These are phyloP conservation scores for Diglossa cyanea DNA, from an alignment of 2,797 vertebrate genomes.

Conservation along the genomic window DNA sequence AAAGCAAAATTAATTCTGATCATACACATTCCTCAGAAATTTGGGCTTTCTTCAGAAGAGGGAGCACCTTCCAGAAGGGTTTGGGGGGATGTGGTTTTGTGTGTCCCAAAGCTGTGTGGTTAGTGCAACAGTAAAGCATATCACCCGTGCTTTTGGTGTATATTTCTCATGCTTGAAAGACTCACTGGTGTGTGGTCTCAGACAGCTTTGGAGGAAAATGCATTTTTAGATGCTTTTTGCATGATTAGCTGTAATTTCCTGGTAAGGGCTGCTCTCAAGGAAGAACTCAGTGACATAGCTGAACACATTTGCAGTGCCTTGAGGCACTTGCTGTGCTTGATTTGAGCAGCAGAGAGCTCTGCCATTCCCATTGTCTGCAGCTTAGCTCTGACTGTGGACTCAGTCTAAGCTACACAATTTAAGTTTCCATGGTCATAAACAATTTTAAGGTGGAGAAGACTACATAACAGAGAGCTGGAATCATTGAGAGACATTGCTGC, in stretches of 20 bases:
- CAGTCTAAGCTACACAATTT: background rate
- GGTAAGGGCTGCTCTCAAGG: background rate
- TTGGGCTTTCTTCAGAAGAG: background rate
- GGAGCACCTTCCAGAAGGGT: background rate
- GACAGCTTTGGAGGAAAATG: background rate
- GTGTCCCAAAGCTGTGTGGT: background rate
- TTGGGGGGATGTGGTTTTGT: fast-evolving
- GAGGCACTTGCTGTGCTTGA: background rate
- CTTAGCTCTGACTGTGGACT: background rate
- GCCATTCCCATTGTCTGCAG: fast-evolving
- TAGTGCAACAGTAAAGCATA: background rate
- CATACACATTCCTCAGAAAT: background rate
- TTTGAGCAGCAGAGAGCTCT: background rate
- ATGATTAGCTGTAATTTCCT: background rate
- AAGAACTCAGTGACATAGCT: background rate
- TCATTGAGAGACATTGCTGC: background rate
- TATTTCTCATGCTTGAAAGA: background rate
- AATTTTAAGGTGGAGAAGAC: background rate
- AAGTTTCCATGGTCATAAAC: background rate
- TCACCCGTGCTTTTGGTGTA: fast-evolving
- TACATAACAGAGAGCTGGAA: background rate
- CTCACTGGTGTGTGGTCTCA: background rate
- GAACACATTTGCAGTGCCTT: background rate
- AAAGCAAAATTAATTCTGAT: background rate
- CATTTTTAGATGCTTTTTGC: background rate